phyloP scores from a whole-genome alignment of 2,113 vertebrate species.

The Cyprinodon brontotheroides region DNA sequence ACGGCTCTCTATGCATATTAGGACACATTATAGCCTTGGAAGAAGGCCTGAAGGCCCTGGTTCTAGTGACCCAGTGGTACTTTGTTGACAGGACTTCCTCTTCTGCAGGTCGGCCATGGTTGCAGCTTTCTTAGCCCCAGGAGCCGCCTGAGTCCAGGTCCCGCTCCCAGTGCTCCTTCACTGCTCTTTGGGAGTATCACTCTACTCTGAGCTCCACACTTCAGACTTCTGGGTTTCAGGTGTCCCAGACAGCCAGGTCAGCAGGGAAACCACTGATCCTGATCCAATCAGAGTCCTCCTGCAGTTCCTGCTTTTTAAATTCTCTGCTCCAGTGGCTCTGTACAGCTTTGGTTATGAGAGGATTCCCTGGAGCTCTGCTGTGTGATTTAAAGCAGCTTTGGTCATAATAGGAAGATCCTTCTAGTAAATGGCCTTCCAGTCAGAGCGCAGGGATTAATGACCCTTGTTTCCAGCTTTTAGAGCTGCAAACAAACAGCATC shows the following conservation, averaged over 20 bases:
- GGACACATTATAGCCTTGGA: slow-evolving; percentile 13
- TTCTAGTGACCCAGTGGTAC: neutral
- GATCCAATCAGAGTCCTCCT: slow-evolving; percentile 19
- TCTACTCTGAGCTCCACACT: slow-evolving; percentile 30
- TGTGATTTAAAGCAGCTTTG: slow-evolving; percentile 10
- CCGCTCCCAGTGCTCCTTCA: slow-evolving; percentile 5
- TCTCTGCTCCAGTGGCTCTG: slow-evolving; percentile 24
- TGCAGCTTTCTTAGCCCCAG: slow-evolving; percentile 23
- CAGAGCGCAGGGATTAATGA: slow-evolving; percentile 19
- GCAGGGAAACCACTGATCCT: slow-evolving; percentile 46
- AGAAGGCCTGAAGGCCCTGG: slow-evolving; percentile 8
- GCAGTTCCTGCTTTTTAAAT: slow-evolving; percentile 39
- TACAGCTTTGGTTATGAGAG: slow-evolving; percentile 32
- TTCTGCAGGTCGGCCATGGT: slow-evolving; percentile 3
- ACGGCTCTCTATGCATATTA: slow-evolving; percentile 1
- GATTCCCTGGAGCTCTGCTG: neutral
- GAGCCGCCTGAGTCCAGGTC: slow-evolving; percentile 25
- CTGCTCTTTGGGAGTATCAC: slow-evolving; percentile 64
- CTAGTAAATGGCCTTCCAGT: slow-evolving; percentile 36
- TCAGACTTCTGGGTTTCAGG: slow-evolving; percentile 56
- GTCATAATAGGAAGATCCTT: neutral
- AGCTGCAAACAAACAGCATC: slow-evolving; percentile 23
- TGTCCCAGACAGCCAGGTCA: slow-evolving; percentile 51
- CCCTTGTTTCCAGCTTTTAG: slow-evolving; percentile 5
- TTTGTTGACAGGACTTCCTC: slow-evolving; percentile 28